A percentile compares a stretch with the other conserved stretches of the same genome.
These are phyloP conservation scores for Ectropis grisescens DNA, from an alignment of 1,140 invertebrate genomes.

Conservation along the genomic window DNA sequence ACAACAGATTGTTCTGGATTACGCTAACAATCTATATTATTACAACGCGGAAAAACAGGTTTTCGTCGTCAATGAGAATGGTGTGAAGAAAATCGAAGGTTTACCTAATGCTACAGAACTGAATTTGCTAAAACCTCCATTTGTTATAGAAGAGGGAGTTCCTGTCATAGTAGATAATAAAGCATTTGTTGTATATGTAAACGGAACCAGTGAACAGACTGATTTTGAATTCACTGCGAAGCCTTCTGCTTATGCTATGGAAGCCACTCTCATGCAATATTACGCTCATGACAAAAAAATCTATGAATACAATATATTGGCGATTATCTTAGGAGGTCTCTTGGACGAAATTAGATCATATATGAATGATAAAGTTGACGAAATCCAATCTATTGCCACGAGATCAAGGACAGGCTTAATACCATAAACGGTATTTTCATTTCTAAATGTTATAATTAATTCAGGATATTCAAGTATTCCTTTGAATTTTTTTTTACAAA, in stretches of 20 bases:
- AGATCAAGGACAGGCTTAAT: slow-evolving; percentile 8
- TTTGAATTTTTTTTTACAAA: no score
- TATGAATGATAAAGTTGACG: slow-evolving; percentile 11
- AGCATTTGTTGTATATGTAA: slow-evolving; percentile 18
- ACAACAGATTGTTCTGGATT: slow-evolving; percentile 35
- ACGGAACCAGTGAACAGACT: slow-evolving; percentile 20
- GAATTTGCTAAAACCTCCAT: slow-evolving; percentile 26
- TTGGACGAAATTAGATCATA: slow-evolving; percentile 15
- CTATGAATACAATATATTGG: slow-evolving; percentile 39
- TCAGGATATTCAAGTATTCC: no score
- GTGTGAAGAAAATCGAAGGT: slow-evolving; percentile 23
- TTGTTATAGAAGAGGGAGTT: slow-evolving; percentile 23
- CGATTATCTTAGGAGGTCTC: slow-evolving; percentile 9
- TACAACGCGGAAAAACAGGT: slow-evolving; percentile 26
- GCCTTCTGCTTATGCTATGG: slow-evolving; percentile 32
- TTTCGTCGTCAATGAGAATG: slow-evolving; percentile 17
- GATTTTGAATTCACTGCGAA: slow-evolving; percentile 18
- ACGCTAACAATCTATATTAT: slow-evolving; percentile 33
- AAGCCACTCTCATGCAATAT: slow-evolving; percentile 32
- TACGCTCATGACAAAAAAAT: slow-evolving; percentile 39
- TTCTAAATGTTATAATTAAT: no score
- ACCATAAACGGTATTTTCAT: no score
- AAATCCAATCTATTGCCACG: slow-evolving; percentile 11
- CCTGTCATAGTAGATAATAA: slow-evolving; percentile 20
- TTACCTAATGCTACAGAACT: slow-evolving; percentile 19